Base-by-base conservation (phyloP, 2,113 vertebrate genomes). In the Aramus guarauna region DNA sequence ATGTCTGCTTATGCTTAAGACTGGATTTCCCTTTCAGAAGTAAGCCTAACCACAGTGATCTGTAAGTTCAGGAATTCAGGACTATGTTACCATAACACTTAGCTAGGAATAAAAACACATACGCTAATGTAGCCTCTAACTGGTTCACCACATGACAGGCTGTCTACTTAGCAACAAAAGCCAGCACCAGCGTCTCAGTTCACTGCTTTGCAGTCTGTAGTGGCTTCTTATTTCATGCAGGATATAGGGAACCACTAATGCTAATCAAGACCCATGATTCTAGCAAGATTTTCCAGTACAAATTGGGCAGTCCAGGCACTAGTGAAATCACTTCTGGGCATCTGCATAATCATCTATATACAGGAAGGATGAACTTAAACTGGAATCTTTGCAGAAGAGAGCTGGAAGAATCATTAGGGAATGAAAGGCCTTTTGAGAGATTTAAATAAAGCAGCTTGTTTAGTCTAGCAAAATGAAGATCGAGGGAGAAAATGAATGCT, bases 361-460 rank as follows among this genome's bases (percentile, higher is more conserved):
- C 53, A 59, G 55, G 67, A 91, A 90, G 9, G 53, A 85, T 78
- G 56, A 96, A 90, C 41, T 92, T 88, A 58, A 90, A 89, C 26
- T 3, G 2, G 63, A 87, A 39, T 72, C 15, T 86, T 81, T 96
- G 66, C 80, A 91, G 52, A 82, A 91, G 84, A 82, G 60, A 82
- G 77, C 11, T 94, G 74, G n/a, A 71, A 78, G 64, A 23, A 77
- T 94, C 5, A 4, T 59, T 78, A 91, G 16, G 39, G 80, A 91
- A 75, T 63, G 60, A 87, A 92, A 92, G 43, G 36, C 29, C 27
- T 92, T 91, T 88, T 56, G 81, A 71, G 66, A 96, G 64, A 63
- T 89, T 89, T 82, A 85, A 96, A 84, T 34, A 85, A 47, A 84
- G 60, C 24, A 74, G 72, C 63, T 86, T 96, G 93, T 94, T 97